phyloP scores from a whole-genome alignment of 2,888 invertebrate species.

The Drosophila macrospina region DNA sequence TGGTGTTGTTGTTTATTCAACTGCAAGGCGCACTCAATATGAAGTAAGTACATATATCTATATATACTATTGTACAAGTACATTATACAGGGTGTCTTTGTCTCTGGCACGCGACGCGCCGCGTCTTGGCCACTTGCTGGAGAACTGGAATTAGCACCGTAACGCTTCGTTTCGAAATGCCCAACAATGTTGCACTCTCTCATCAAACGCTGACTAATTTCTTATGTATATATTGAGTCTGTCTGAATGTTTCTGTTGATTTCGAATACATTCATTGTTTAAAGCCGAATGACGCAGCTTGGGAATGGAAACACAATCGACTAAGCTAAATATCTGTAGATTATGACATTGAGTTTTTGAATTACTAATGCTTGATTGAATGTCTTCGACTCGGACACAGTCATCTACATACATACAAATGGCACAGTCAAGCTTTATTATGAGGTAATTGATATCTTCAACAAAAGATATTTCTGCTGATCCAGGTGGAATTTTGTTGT shows the following conservation, averaged over 20 bases:
- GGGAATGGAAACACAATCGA: conserved; percentile 34
- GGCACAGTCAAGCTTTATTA: conserved; percentile 15
- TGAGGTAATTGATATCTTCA: conserved; percentile 27
- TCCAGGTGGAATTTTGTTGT: background rate
- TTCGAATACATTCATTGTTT: conserved; percentile 8
- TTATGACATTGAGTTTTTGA: conserved; percentile 12
- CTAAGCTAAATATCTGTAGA: conserved; percentile 23
- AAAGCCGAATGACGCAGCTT: conserved; percentile 43
- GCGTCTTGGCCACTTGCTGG: conserved; percentile 10
- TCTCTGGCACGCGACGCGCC: conserved; percentile 64
- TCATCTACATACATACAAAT: background rate
- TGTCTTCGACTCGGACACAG: conserved; percentile 20
- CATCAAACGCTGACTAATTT: conserved; percentile 64
- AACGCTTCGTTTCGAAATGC: conserved; percentile 64
- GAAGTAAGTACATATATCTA: too few relatives aligned
- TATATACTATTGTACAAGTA: conserved; percentile 1
- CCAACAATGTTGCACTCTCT: conserved; percentile 19
- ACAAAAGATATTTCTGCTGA: conserved; percentile 14
- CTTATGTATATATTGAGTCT: conserved; percentile 34
- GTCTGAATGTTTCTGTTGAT: conserved; percentile 10
- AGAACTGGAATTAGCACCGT: conserved; percentile 55
- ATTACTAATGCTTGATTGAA: conserved; percentile 25
- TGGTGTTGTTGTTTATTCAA: conserved; percentile 56
- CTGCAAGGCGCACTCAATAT: conserved; percentile 32
- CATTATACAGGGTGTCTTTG: conserved; percentile 63